phyloP scores from a whole-genome alignment of 2,888 invertebrate species.

The Lycophotia porphyrea region DNA sequence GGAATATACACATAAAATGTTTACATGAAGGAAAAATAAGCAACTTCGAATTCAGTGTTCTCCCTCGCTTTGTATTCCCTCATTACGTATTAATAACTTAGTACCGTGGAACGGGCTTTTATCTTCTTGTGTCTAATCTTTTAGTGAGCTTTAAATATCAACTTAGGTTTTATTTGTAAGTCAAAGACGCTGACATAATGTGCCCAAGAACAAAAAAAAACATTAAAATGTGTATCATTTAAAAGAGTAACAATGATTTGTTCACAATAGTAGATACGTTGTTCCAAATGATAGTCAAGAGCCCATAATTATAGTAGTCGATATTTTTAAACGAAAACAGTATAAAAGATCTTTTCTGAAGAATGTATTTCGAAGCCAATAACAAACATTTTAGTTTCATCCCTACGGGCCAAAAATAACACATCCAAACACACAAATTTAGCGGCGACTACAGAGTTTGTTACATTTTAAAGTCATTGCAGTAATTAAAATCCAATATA shows the following conservation, averaged over 20 bases:
- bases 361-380: background rate
- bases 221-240: background rate
- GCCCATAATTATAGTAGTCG: background rate
- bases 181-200: slow-evolving; percentile 24
- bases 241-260: background rate
- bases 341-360: background rate
- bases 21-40: slow-evolving; percentile 65
- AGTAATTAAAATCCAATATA: background rate
- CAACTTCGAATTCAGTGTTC: slow-evolving; percentile 60
- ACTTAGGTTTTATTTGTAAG: slow-evolving; percentile 41
- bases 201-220: background rate
- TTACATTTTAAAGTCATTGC: background rate
- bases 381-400: background rate
- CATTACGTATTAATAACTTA: slow-evolving; percentile 68
- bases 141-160: slow-evolving; percentile 60
- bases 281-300: background rate
- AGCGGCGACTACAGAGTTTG: background rate
- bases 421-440: background rate
- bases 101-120: slow-evolving; percentile 62
- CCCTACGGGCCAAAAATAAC: background rate
- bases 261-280: background rate
- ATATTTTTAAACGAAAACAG: background rate
- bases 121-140: slow-evolving; percentile 63
- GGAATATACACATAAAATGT: slow-evolving; percentile 50
- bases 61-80: slow-evolving; percentile 63